A percentile compares a stretch with the other conserved stretches of the same genome.
These are phyloP conservation scores for Eurytoma adleriae DNA, from an alignment of 2,888 invertebrate species.

Conservation along the genomic window DNA sequence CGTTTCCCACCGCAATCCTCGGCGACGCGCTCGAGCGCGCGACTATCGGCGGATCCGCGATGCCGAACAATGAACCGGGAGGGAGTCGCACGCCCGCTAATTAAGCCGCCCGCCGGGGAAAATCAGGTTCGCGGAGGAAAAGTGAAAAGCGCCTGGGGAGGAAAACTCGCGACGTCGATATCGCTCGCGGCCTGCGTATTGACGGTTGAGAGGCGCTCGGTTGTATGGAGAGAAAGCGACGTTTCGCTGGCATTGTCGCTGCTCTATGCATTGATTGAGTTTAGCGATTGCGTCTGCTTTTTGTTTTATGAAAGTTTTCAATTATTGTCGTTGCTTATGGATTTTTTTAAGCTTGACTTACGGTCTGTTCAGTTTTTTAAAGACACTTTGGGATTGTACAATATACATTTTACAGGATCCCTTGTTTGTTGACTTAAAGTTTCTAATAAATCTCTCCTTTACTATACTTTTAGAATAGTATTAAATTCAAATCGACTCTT, in stretches of 20 bases:
- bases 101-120: background rate
- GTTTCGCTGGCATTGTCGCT: no score
- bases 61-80: constrained; percentile 31
- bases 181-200: background rate
- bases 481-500: no score
- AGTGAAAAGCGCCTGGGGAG: background rate
- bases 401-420: no score
- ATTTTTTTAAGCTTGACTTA: no score
- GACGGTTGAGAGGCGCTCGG: background rate
- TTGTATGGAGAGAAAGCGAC: background rate
- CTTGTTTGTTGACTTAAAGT: no score
- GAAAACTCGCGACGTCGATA: background rate
- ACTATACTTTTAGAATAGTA: no score
- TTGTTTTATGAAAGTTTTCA: no score
- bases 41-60: constrained; percentile 40
- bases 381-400: no score
- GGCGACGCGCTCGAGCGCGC: background rate
- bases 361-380: no score
- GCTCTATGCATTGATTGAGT: background rate
- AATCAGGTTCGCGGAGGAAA: constrained; percentile 35
- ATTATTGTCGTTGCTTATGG: background rate
- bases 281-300: background rate
- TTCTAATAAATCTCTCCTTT: no score
- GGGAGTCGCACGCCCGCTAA: background rate
- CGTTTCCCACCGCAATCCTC: no score